Percentiles rank a stretch among this genome's conserved stretches.
phyloP scores from a whole-genome alignment of 1,140 invertebrate genomes.

The Brachionus rotundiformis region DNA sequence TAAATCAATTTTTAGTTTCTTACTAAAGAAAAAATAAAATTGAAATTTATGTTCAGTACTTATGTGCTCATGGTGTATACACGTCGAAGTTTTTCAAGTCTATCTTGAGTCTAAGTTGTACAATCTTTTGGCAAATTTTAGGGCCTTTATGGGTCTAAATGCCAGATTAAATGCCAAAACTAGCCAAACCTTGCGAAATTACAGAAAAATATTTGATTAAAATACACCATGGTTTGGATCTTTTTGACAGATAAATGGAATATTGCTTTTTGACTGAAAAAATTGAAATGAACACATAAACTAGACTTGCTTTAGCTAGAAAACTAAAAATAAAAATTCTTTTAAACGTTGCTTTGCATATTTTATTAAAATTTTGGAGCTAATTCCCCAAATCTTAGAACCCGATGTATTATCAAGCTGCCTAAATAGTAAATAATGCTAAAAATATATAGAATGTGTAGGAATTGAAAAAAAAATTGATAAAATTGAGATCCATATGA shows the following conservation, averaged over 20 bases:
- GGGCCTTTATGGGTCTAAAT: neutral
- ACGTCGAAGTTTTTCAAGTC: neutral
- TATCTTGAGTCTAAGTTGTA: neutral
- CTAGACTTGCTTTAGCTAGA: neutral
- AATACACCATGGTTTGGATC: neutral
- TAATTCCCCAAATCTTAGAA: constrained; percentile 2
- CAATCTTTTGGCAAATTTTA: neutral
- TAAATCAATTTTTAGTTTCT: constrained; percentile 14
- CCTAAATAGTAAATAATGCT: neutral
- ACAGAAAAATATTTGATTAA: neutral
- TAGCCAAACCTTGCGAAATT: neutral
- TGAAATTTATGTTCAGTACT: neutral
- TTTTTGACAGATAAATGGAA: constrained; percentile 7
- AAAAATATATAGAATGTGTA: neutral
- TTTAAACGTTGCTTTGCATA: constrained; percentile 26
- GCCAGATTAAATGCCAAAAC: neutral
- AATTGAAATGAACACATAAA: neutral
- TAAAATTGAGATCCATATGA: neutral
- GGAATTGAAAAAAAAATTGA: neutral
- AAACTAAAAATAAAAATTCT: constrained; percentile 41
- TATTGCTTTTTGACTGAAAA: neutral
- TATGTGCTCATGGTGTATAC: constrained; percentile 33
- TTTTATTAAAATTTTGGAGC: constrained; percentile 42
- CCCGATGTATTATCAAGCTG: neutral
- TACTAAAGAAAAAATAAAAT: constrained; percentile 11